Percentiles rank a stretch among this genome's conserved stretches.
Evolutionary conservation across 2,113 vertebrate species (phyloP).

Genomic region (Rousettus leschenaultii): DNA sequence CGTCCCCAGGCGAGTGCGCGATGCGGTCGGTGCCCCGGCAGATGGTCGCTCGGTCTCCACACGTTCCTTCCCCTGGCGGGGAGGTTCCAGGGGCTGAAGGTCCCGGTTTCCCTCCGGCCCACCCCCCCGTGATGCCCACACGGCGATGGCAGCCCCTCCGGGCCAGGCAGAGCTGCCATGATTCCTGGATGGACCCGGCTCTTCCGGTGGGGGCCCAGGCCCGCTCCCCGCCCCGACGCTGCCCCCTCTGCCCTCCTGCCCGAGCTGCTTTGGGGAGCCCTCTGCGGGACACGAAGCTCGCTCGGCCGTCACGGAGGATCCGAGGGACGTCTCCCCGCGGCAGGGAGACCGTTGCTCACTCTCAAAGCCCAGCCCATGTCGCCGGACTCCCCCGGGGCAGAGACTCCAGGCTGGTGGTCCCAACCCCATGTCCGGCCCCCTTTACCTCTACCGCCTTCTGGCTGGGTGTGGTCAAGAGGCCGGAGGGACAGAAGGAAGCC

Average conservation of each 20-base stretch:
- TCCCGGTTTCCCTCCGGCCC: background rate
- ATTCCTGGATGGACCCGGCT: background rate
- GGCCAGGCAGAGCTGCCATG: fast-evolving
- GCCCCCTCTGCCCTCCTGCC: no score
- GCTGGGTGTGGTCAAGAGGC: fast-evolving
- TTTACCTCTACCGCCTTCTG: background rate
- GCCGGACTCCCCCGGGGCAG: fast-evolving
- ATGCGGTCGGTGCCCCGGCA: fast-evolving
- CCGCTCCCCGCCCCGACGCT: background rate
- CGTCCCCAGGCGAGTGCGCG: background rate
- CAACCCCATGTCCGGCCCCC: fast-evolving
- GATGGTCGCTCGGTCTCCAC: background rate
- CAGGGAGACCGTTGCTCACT: no score
- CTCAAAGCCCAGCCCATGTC: no score
- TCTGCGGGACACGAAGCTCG: fast-evolving
- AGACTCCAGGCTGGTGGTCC: background rate
- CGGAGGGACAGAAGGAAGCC: background rate
- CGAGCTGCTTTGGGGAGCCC: background rate
- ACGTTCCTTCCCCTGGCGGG: fast-evolving
- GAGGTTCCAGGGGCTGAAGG: background rate
- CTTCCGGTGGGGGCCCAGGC: background rate
- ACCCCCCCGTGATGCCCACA: no score
- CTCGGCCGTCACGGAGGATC: fast-evolving
- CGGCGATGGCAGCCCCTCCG: fast-evolving
- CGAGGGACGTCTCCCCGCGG: fast-evolving